These are phyloP conservation scores for Eilema sororculum DNA, from an alignment of 2,888 invertebrate genomes.

Conservation along the genomic window DNA sequence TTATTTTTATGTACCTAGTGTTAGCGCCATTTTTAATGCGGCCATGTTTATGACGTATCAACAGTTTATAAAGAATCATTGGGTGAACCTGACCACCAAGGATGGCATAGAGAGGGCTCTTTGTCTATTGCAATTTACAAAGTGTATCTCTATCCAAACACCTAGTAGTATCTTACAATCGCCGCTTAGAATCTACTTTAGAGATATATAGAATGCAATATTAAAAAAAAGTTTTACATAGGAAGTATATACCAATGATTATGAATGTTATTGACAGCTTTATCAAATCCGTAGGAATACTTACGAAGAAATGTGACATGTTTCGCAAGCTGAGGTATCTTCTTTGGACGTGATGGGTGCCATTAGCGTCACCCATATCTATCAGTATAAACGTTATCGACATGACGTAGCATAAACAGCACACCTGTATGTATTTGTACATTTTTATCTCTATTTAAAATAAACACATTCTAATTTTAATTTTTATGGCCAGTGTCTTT, in stretches of 20 bases:
- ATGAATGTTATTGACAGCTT: constrained; percentile 1
- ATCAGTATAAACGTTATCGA: constrained; percentile 63
- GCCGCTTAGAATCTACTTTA: no score
- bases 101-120: no score
- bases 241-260: not conserved
- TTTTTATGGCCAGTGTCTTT: not conserved
- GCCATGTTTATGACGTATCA: no score
- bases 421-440: constrained; percentile 55
- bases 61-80: no score
- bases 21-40: no score
- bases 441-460: constrained; percentile 37
- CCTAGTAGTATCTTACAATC: no score
- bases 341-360: constrained; percentile 54
- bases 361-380: constrained; percentile 64
- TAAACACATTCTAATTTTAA: not conserved
- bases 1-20: no score
- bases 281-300: constrained; percentile 48
- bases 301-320: constrained; percentile 76
- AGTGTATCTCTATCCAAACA: no score
- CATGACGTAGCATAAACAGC: constrained; percentile 66
- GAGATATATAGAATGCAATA: no score
- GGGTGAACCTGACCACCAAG: no score
- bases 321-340: constrained; percentile 73
- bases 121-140: no score
- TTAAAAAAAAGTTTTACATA: not conserved